These are phyloP conservation scores for Eurytoma californica DNA, from an alignment of 2,888 invertebrate species.

Conservation along the genomic window DNA sequence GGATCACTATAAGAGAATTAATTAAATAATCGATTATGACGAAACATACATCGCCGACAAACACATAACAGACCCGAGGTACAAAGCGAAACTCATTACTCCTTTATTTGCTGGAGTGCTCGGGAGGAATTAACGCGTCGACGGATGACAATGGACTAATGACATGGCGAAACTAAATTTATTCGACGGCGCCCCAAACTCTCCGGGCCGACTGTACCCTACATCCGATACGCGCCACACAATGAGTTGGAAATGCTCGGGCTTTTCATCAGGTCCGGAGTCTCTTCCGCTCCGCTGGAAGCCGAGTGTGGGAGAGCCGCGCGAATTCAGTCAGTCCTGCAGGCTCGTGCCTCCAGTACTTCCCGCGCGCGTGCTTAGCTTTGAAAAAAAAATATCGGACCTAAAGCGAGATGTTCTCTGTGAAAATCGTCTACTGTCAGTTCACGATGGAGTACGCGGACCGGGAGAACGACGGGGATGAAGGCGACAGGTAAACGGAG, in stretches of 20 bases:
- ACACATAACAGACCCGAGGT: too few relatives aligned
- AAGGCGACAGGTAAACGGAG: constrained; percentile 45
- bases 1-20: too few relatives aligned
- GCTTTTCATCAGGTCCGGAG: constrained; percentile 43
- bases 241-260: constrained; percentile 49
- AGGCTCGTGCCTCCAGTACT: neutral
- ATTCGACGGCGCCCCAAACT: neutral
- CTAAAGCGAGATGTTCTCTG: constrained; percentile 67
- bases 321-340: constrained; percentile 25
- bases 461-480: neutral
- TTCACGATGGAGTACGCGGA: constrained; percentile 70
- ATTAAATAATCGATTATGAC: too few relatives aligned
- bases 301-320: neutral
- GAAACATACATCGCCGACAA: too few relatives aligned
- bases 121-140: too few relatives aligned
- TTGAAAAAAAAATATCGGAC: neutral
- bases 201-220: constrained; percentile 26
- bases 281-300: constrained; percentile 49
- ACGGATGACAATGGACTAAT: too few relatives aligned
- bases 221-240: constrained; percentile 30
- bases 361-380: neutral
- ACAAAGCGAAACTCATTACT: too few relatives aligned
- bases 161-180: neutral
- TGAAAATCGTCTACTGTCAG: constrained; percentile 72
- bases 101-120: too few relatives aligned